Conservation (phyloP, 2,888 invertebrate genomes). For the Cylindroiulus punctatus region DNA sequence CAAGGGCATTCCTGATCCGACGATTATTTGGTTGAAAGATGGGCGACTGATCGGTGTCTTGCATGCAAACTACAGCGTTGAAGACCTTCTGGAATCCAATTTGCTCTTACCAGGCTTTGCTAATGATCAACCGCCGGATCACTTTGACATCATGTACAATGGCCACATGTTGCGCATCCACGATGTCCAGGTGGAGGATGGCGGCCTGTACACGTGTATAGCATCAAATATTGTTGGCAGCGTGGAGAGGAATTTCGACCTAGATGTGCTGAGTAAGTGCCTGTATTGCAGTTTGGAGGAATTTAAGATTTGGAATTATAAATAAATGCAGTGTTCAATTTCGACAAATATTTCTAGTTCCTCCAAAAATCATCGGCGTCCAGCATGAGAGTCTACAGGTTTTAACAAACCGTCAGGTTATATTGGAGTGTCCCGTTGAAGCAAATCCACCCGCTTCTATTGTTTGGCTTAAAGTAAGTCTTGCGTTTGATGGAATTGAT, state of each 20-base stretch:
- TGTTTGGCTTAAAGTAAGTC: constrained; percentile 54
- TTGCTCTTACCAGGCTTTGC: background rate
- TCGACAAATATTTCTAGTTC: constrained; percentile 30
- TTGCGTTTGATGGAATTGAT: background rate
- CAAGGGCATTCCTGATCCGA: constrained; percentile 62
- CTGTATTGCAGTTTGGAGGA: background rate
- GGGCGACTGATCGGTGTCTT: constrained; percentile 61
- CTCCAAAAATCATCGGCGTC: constrained; percentile 1
- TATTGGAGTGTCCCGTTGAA: constrained; percentile 54
- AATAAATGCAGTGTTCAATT: background rate
- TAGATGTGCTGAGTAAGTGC: constrained; percentile 44
- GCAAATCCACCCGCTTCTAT: constrained; percentile 48
- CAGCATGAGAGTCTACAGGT: background rate
- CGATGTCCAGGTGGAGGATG: constrained; percentile 60
- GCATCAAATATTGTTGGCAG: constrained; percentile 67
- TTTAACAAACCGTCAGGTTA: constrained; percentile 49
- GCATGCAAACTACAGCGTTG: background rate
- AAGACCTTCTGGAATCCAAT: background rate
- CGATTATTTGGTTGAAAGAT: constrained; percentile 67
- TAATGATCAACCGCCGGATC: background rate
- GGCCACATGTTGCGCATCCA: constrained; percentile 60
- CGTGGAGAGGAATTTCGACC: constrained; percentile 48
- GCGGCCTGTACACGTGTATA: constrained; percentile 67
- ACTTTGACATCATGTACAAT: constrained; percentile 39
- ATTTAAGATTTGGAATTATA: background rate